Evolutionary conservation across 2,888 invertebrate genomes (phyloP), one percentile per base, ranked within the genome.

Genomic region (Lasioglossum oenotherae): DNA sequence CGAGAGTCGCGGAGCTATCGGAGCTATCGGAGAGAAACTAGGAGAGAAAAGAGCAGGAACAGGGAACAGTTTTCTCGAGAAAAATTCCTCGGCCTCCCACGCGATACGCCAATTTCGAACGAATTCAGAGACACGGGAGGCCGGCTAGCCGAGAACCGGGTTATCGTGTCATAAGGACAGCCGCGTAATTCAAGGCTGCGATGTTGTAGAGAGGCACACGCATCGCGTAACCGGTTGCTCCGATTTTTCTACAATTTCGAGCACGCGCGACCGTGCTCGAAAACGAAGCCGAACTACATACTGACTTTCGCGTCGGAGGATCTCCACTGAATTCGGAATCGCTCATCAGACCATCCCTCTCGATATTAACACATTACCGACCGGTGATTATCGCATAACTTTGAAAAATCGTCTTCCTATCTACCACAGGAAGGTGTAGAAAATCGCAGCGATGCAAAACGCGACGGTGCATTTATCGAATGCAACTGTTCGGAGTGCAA

Each of bases 111-210:
- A 82, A 83, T 82, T 76, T 87, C 80, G 53, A 77, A 60, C 69
- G 80, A 67, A 79, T 78, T 38, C 49, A 38, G 69, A 44, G 41
- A 27, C 19, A 74, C 35, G 79, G 83, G 80, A 67, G 81, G 79
- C 81, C 76, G 75, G 64, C 67, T n/a, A n/a, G 71, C 57, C 77
- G 77, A 77, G 87, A 93, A 93, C 80, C 91, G 88, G 93, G 93
- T 94, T 94, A 94, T 93, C 92, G 93, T 94, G 94, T 92, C 94
- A 93, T 92, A 93, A 92, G 93, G 92, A 93, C 94, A 94, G 90
- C 92, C 87, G 92, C 92, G 91, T 92, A 91, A 92, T 91, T 91
- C 90, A 93, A 91, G 92, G 93, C 91, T 92, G 86, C 91, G 64
- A 84, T 73, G 83, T 73, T 60, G 84, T 71, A 90, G 78, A 76